Percentiles rank a stretch among this genome's conserved stretches.
phyloP scores from a whole-genome alignment of 2,797 vertebrate genomes.

The Urophycis tenuis region DNA sequence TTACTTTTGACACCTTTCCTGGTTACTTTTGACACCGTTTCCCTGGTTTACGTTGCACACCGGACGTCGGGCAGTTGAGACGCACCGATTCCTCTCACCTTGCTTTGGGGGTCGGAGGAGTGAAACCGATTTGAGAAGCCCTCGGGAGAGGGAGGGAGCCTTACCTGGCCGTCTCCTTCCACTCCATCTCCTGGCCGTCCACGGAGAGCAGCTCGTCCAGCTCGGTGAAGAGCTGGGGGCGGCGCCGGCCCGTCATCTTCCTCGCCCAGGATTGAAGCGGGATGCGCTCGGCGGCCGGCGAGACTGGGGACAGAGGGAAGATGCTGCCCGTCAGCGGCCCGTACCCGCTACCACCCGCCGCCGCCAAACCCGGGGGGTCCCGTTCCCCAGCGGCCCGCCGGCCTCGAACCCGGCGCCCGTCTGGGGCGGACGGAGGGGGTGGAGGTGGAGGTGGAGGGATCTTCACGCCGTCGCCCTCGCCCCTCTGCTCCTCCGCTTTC shows the following conservation, averaged over 20 bases:
- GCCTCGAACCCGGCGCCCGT: constrained; percentile 49
- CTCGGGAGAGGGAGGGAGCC: too few species aligned
- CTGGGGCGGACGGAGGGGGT: constrained; percentile 30
- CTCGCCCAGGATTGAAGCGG: constrained; percentile 96
- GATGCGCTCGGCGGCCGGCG: constrained; percentile 90
- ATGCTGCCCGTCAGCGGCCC: constrained; percentile 83
- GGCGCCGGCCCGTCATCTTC: constrained; percentile 90
- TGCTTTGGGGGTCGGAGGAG: too few species aligned
- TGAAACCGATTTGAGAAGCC: too few species aligned
- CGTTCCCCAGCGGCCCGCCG: constrained; percentile 66
- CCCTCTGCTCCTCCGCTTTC: constrained; percentile 43
- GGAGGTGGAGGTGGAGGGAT: constrained; percentile 49
- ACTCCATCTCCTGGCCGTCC: constrained; percentile 97
- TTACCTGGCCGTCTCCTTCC: constrained; percentile 98
- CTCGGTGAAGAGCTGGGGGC: constrained; percentile 94
- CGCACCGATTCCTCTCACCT: too few species aligned
- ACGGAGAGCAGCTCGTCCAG: constrained; percentile 91
- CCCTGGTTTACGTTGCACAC: too few species aligned
- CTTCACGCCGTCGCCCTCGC: constrained; percentile 52
- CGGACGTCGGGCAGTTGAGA: too few species aligned
- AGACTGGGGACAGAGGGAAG: constrained; percentile 89
- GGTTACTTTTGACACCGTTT: background rate
- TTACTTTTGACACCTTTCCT: too few species aligned
- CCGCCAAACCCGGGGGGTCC: too few species aligned
- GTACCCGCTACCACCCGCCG: too few species aligned